Evolutionary conservation across 35 echinoderm and acorn worm genomes (phyloP).

Genomic region (Apostichopus parvimensis): DNA sequence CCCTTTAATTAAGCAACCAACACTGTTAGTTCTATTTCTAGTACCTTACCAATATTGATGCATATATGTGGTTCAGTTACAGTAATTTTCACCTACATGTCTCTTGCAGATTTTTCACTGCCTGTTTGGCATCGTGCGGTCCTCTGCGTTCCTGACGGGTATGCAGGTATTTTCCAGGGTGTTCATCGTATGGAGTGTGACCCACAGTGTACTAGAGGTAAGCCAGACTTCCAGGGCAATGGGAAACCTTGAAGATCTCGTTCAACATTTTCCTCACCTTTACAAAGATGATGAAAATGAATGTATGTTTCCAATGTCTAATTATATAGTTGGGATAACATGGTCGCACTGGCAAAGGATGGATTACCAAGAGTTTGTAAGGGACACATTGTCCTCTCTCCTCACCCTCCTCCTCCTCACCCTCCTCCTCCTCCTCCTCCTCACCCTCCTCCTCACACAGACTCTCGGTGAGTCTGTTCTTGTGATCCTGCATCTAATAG

Average conservation of each 20-base stretch:
- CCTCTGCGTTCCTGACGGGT: conserved; percentile 77
- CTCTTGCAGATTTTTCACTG: conserved; percentile 75
- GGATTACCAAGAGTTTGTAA: neutral
- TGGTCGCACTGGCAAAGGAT: neutral
- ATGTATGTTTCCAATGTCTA: neutral
- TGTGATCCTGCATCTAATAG: too few species aligned
- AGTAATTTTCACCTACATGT: neutral
- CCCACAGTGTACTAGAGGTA: conserved; percentile 88
- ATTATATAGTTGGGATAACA: neutral
- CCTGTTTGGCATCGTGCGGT: conserved; percentile 80
- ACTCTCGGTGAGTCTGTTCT: too few species aligned
- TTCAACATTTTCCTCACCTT: neutral
- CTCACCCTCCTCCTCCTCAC: too few species aligned
- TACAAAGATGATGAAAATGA: neutral
- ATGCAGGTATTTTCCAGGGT: conserved; percentile 91
- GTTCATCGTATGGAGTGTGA: conserved; percentile 81
- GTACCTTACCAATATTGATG: too few species aligned
- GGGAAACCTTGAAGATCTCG: too few species aligned
- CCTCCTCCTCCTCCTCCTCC: too few species aligned
- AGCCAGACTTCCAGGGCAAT: neutral
- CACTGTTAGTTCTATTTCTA: too few species aligned
- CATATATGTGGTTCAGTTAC: too few species aligned
- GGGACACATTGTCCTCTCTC: neutral
- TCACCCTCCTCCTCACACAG: too few species aligned
- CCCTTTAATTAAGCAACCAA: too few species aligned